Evolutionary conservation across 1,140 invertebrate genomes (phyloP).

Genomic region (Drosophila ogumai): DNA sequence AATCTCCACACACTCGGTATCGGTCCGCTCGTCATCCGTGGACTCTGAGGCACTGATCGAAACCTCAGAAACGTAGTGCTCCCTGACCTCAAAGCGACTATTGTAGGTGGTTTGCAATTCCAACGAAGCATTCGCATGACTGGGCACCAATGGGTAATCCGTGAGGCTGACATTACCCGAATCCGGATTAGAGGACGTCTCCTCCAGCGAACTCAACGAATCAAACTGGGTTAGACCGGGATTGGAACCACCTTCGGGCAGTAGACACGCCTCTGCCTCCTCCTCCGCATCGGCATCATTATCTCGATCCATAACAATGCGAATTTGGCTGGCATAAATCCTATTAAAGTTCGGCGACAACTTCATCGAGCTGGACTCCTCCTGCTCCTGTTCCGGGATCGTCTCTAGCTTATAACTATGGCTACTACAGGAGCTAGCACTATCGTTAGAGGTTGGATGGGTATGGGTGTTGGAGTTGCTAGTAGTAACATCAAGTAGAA

Average conservation of each 20-base stretch:
- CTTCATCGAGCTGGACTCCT: constrained; percentile 46
- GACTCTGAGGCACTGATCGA: constrained; percentile 57
- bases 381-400: constrained; percentile 67
- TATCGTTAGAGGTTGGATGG: constrained; percentile 59
- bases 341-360: constrained; percentile 79
- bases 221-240: constrained; percentile 55
- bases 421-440: constrained; percentile 70
- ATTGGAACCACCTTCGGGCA: neutral
- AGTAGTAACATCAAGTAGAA: constrained; percentile 61
- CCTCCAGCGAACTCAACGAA: constrained; percentile 77
- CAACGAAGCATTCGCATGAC: constrained; percentile 62
- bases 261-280: constrained; percentile 1
- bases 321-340: constrained; percentile 76
- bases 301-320: constrained; percentile 64
- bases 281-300: neutral
- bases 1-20: constrained; percentile 13
- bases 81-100: constrained; percentile 71
- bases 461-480: constrained; percentile 33
- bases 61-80: constrained; percentile 69
- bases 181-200: constrained; percentile 80
- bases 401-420: constrained; percentile 81
- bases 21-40: constrained; percentile 30
- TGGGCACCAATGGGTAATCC: constrained; percentile 61
- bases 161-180: constrained; percentile 82
- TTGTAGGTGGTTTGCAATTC: constrained; percentile 66